Evolutionary conservation across 1,140 invertebrate species (phyloP), one percentile per base, ranked within the genome.

Genomic region (Galleria mellonella): DNA sequence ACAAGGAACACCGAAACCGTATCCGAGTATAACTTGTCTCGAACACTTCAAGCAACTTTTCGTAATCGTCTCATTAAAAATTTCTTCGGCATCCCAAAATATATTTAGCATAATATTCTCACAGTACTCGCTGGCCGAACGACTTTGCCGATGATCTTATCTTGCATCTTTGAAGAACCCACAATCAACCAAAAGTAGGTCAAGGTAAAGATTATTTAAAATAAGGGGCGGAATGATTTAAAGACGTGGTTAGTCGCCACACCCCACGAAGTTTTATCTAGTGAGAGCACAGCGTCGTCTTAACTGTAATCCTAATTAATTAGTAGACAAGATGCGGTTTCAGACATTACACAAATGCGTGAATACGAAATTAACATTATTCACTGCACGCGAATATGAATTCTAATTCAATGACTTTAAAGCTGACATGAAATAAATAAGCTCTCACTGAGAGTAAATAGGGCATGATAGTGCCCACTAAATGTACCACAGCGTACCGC

Each of bases 241-340:
- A 59, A 54, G 48, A 36, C 57, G 53, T 45, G 55, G 51, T 54
- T 63, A 55, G 55, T 37, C 55, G 47, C 52, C 55, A 47, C 57
- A 55, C 37, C 56, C 60, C 52, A 53, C 64, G 72, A 72, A 77
- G 63, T 79, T 72, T 76, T 77, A 75, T 81, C 73, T 75, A 60
- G 47, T 50, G 50, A 49, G 41, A 56, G 53, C 64, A 62, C 60
- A 61, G 47, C 55, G 61, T 54, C 58, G 60, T 58, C 51, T 60
- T 56, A 64, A 59, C 57, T 46, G 58, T 72, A 77, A 77, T 81
- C 72, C 72, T 77, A 75, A 81, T 81, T 77, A 77, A 81, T 81
- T 77, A 77, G 55, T 62, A 57, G 56, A 69, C 59, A 63, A 56
- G 57, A 61, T 65, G 58, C 65, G 60, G 63, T 60, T 52, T 55